These are phyloP conservation scores for Hydractinia symbiolongicarpus DNA, from an alignment of 30 jellyfish, hydroid and myxozoan genomes.

Conservation along the genomic window DNA sequence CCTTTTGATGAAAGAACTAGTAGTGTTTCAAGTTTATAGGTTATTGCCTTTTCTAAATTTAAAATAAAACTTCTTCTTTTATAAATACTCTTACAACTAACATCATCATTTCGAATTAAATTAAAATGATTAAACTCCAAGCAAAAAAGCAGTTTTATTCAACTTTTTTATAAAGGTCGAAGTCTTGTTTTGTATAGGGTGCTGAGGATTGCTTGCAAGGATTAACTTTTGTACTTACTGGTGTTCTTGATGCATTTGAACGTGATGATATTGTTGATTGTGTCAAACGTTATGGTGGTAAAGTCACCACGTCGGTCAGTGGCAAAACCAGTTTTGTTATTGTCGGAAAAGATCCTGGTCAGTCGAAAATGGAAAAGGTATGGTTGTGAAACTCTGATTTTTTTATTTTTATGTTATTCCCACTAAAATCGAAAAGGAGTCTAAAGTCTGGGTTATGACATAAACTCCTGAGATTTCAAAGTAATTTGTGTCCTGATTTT, in stretches of 20 bases:
- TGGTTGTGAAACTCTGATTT: background rate
- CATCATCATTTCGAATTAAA: too few species aligned
- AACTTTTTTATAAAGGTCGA: background rate
- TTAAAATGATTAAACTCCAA: too few species aligned
- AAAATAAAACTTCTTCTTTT: too few species aligned
- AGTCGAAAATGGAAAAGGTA: constrained; percentile 79
- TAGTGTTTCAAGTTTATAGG: too few species aligned
- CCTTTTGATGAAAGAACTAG: constrained; percentile 72
- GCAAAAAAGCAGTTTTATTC: too few species aligned
- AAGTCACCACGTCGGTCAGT: constrained; percentile 81
- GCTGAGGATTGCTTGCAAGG: constrained; percentile 86
- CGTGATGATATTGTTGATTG: constrained; percentile 74
- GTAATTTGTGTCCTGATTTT: too few species aligned
- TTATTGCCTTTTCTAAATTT: too few species aligned
- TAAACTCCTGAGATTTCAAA: too few species aligned
- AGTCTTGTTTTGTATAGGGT: constrained; percentile 48
- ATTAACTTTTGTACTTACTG: constrained; percentile 86
- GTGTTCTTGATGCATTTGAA: constrained; percentile 88
- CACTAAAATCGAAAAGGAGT: too few species aligned
- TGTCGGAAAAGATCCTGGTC: constrained; percentile 96
- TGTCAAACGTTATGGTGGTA: constrained; percentile 86
- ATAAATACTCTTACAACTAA: too few species aligned
- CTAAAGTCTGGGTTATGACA: too few species aligned
- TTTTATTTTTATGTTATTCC: background rate
- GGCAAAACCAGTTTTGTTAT: constrained; percentile 71